These are phyloP conservation scores for Actinia tenebrosa DNA, from an alignment of 64 coral and sea anemone genomes.

Conservation along the genomic window DNA sequence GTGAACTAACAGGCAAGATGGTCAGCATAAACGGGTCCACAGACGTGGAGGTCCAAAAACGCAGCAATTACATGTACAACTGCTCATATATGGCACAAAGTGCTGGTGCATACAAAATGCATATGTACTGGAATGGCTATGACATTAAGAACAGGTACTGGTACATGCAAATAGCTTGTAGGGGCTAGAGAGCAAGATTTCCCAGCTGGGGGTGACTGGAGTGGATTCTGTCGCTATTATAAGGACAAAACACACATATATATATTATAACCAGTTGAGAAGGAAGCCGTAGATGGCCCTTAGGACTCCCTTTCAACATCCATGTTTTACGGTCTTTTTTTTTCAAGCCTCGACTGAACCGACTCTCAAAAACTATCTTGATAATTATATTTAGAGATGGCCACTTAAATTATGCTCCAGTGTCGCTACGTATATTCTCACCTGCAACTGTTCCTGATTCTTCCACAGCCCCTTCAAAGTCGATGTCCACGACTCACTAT, in stretches of 20 bases:
- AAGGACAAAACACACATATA: too few species aligned
- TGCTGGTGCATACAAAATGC: slow-evolving; percentile 75
- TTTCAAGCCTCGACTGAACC: too few species aligned
- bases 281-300: too few species aligned
- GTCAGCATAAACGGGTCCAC: slow-evolving; percentile 68
- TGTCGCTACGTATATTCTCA: too few species aligned
- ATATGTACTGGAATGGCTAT: slow-evolving; percentile 68
- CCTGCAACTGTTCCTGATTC: neutral
- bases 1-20: slow-evolving; percentile 64
- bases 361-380: too few species aligned
- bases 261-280: too few species aligned
- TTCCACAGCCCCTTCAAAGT: slow-evolving; percentile 2
- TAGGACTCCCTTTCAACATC: too few species aligned
- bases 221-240: too few species aligned
- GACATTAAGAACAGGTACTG: slow-evolving; percentile 56
- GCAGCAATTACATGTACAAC: slow-evolving; percentile 55
- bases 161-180: neutral
- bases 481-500: neutral
- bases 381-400: too few species aligned
- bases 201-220: neutral
- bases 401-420: too few species aligned
- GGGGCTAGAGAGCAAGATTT: neutral
- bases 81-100: slow-evolving; percentile 69
- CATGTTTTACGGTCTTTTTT: too few species aligned
- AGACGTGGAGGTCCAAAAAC: slow-evolving; percentile 68